Percentiles rank a stretch among this genome's conserved stretches.
Evolutionary conservation across 2,888 invertebrate species (phyloP).

Genomic region (Acronicta leporina): DNA sequence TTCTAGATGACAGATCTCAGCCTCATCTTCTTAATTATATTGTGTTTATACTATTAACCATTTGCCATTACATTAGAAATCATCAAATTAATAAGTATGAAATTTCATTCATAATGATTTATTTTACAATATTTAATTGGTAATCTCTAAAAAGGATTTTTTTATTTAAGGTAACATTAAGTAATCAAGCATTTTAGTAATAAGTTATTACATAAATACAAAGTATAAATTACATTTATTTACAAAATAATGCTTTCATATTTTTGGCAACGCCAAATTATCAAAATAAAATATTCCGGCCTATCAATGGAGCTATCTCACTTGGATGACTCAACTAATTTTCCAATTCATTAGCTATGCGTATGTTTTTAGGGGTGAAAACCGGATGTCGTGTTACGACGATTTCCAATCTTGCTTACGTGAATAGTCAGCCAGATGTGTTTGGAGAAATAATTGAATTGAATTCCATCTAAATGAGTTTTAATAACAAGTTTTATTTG

Average conservation of each 20-base stretch:
- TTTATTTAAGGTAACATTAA: no score
- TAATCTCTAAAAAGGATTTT: no score
- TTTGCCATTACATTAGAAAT: no score
- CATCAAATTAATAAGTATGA: no score
- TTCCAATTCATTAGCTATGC: constrained; percentile 47
- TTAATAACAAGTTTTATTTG: not conserved
- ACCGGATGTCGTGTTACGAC: constrained; percentile 11
- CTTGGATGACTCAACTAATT: constrained; percentile 34
- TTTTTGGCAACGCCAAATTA: constrained; percentile 18
- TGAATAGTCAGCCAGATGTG: not conserved
- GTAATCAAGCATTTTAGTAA: no score
- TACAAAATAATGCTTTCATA: constrained; percentile 15
- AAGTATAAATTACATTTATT: constrained; percentile 9
- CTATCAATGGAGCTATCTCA: constrained; percentile 29
- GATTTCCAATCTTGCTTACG: constrained; percentile 17
- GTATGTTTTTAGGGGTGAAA: constrained; percentile 39
- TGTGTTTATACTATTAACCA: no score
- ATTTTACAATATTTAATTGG: no score
- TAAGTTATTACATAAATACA: no score
- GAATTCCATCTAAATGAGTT: constrained; percentile 5
- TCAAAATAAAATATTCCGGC: constrained; percentile 36
- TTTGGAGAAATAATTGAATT: constrained; percentile 18
- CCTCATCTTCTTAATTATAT: no score
- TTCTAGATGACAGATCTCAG: no score
- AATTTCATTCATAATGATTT: no score